These are phyloP conservation scores for Dolichoris vasculosae DNA, from an alignment of 1,140 invertebrate species.

Conservation along the genomic window DNA sequence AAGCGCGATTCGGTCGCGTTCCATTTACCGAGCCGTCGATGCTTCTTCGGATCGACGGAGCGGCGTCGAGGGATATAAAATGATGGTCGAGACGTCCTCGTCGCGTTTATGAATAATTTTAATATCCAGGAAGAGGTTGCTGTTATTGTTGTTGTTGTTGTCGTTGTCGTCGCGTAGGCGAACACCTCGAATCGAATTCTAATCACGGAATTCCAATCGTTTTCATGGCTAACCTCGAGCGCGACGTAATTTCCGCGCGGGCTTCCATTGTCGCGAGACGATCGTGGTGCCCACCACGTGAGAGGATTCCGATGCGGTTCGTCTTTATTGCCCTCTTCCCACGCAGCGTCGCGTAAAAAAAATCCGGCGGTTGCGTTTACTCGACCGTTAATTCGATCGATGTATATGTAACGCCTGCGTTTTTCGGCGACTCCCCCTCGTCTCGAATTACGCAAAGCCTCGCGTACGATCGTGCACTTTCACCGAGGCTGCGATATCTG, in stretches of 20 bases:
- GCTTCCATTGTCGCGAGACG: not conserved
- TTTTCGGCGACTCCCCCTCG: not conserved
- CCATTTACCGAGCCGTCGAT: too few species aligned
- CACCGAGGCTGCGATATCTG: too few species aligned
- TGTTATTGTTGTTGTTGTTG: not conserved
- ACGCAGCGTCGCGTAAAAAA: not conserved
- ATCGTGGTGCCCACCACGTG: too few species aligned
- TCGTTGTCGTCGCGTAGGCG: not conserved
- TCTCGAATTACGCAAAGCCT: too few species aligned
- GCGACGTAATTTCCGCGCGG: not conserved
- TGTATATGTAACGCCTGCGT: not conserved
- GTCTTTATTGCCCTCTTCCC: too few species aligned
- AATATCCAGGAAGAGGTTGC: not conserved
- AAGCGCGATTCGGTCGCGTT: too few species aligned
- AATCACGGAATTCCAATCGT: not conserved
- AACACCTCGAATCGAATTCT: not conserved
- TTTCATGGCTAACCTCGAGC: not conserved
- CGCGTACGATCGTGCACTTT: too few species aligned
- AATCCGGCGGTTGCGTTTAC: not conserved
- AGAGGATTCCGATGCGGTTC: too few species aligned
- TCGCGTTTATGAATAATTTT: not conserved
- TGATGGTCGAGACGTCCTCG: not conserved
- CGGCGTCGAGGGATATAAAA: too few species aligned
- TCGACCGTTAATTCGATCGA: not conserved
- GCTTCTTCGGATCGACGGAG: too few species aligned